Base-by-base conservation (phyloP, 2,113 vertebrate genomes). In the Seriola dumerili region DNA sequence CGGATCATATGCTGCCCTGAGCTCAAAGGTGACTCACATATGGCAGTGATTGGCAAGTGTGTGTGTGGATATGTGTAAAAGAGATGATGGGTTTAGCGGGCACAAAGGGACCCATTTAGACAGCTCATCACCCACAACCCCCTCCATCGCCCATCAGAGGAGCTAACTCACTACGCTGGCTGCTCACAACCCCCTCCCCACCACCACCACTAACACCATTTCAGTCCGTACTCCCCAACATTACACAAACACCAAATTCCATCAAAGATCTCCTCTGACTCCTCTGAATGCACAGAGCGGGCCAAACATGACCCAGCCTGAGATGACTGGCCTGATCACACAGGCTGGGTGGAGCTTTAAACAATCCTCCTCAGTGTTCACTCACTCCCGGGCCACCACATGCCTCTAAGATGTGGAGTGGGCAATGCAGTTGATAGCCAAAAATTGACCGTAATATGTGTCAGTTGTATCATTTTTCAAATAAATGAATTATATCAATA, bases 211-310 rank as follows among this genome's bases (percentile, higher is more conserved):
- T 59, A 72, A 85, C 77, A 71, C 83, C 69, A 72, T 84, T 90
- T 86, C 82, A 78, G 75, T 85, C 76, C 4, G 40, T 57, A 72
- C 84, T 85, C 74, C 83, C 78, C 71, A 89, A 90, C 80, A 81
- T 91, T 92, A 93, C 83, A 92, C 91, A 94, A 94, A 92, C 93
- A 94, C 85, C 82, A 89, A 89, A 93, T 88, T 91, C 88, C 89
- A 88, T 93, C 90, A 91, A 91, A 89, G 87, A 90, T 66, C 57
- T 61, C 48, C 21, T 32, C 59, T 11, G 38, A 62, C 58, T 63
- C 66, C 52, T 66, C 83, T 93, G 91, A 93, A 94, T 93, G 92
- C 89, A 94, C 92, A 93, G 90, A 93, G 89, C 78, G 25, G 23
- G 74, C 87, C 85, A 92, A 92, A 94, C 90, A 93, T 88, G 71